Conservation (phyloP, 2,113 vertebrate genomes). For the Corynorhinus townsendii region DNA sequence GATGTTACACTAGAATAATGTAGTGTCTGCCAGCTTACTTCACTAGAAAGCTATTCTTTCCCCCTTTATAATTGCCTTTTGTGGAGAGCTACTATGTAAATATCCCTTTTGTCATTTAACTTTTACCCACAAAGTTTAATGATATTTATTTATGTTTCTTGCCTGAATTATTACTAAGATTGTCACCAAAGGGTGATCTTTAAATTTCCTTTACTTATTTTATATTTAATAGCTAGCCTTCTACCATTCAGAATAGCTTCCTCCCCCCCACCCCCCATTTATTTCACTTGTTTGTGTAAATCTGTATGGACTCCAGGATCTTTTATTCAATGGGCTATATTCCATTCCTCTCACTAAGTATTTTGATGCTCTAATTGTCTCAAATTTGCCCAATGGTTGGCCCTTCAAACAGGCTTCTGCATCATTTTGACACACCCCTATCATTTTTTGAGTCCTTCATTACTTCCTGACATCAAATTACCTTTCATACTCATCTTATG, state of each 20-base stretch:
- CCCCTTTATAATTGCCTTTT: neutral
- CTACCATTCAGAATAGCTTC: neutral
- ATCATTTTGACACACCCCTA: neutral
- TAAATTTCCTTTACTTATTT: slow-evolving; percentile 2
- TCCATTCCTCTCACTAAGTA: neutral
- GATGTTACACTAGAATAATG: neutral
- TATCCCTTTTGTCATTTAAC: neutral
- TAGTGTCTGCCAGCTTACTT: neutral
- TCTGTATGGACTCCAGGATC: neutral
- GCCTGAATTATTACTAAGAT: slow-evolving; percentile 15
- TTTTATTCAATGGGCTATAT: neutral
- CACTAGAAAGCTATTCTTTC: slow-evolving; percentile 8
- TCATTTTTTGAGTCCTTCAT: neutral
- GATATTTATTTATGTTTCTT: neutral
- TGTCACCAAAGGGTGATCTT: slow-evolving; percentile 8
- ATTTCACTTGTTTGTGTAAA: slow-evolving; percentile 3
- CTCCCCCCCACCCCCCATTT: neutral
- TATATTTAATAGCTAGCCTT: neutral
- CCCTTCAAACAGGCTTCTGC: neutral
- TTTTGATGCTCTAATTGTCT: neutral
- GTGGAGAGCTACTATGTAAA: neutral
- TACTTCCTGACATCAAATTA: neutral
- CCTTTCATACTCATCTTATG: neutral
- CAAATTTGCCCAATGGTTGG: neutral
- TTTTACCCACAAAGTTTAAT: neutral